Evolutionary conservation across 2,797 vertebrate genomes (phyloP).

Genomic region (Cirrhinus mrigala): DNA sequence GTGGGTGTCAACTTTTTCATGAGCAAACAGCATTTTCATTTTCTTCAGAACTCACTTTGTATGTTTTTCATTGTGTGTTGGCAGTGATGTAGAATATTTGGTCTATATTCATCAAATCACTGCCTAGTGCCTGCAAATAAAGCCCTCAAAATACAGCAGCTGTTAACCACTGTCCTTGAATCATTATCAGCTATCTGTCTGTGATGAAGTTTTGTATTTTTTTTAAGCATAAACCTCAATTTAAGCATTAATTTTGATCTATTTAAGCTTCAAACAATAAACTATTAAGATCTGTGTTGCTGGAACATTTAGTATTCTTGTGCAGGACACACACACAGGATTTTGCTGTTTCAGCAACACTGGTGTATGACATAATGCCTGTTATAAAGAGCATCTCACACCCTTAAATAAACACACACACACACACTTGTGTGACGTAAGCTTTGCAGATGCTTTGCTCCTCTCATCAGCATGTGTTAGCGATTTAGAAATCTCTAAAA

Average conservation of each 20-base stretch:
- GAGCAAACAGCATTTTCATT: background rate
- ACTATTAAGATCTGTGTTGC: slow-evolving; percentile 20
- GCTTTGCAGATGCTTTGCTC: background rate
- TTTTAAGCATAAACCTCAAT: background rate
- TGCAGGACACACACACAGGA: background rate
- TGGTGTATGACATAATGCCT: slow-evolving; percentile 34
- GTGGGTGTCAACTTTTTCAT: background rate
- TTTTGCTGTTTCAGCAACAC: no score
- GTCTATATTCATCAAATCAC: slow-evolving; percentile 9
- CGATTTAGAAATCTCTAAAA: slow-evolving; percentile 11
- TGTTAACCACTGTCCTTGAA: background rate
- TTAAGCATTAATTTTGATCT: no score
- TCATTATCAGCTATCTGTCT: background rate
- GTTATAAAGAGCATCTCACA: slow-evolving; percentile 31
- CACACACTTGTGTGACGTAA: background rate
- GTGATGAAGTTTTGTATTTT: background rate
- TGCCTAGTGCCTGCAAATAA: background rate
- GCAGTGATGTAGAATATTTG: background rate
- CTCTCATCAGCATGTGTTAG: background rate
- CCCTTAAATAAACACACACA: background rate
- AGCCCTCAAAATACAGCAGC: background rate
- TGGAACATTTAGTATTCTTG: background rate
- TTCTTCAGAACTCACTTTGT: background rate
- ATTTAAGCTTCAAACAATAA: background rate
- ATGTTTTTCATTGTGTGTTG: slow-evolving; percentile 3